These are phyloP conservation scores for Drosophila diplacantha DNA, from an alignment of 2,888 invertebrate genomes.

Conservation along the genomic window DNA sequence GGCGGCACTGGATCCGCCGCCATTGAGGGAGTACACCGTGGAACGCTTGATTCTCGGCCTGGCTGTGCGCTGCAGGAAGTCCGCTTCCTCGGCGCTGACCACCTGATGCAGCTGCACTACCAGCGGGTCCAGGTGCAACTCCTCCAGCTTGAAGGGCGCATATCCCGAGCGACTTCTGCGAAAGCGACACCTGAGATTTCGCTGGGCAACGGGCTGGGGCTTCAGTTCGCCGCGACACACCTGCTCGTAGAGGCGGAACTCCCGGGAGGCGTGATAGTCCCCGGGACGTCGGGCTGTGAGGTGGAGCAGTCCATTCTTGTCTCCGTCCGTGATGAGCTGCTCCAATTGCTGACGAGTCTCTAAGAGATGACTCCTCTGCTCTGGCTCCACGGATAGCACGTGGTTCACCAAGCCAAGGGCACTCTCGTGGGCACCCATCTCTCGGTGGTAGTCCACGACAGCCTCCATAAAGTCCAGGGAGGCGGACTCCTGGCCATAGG, in stretches of 20 bases:
- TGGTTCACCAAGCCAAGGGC: constrained; percentile 92
- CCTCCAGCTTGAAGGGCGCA: constrained; percentile 79
- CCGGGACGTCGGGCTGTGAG: constrained; percentile 40
- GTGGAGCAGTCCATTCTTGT: constrained; percentile 62
- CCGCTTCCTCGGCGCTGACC: constrained; percentile 79
- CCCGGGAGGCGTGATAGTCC: constrained; percentile 58
- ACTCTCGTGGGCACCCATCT: constrained; percentile 82
- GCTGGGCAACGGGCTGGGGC: constrained; percentile 36
- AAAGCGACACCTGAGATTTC: constrained; percentile 60
- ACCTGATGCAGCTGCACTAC: constrained; percentile 81
- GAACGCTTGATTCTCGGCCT: constrained; percentile 78
- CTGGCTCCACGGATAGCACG: constrained; percentile 85
- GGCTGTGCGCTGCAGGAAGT: constrained; percentile 79
- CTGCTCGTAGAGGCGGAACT: constrained; percentile 78
- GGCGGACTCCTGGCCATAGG: constrained; percentile 50
- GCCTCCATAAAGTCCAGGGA: constrained; percentile 71
- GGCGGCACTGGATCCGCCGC: constrained; percentile 85
- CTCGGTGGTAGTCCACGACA: constrained; percentile 65
- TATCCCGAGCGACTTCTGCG: constrained; percentile 25
- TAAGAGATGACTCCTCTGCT: constrained; percentile 86
- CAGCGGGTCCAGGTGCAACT: constrained; percentile 79
- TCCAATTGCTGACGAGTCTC: constrained; percentile 93
- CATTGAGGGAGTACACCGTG: constrained; percentile 85
- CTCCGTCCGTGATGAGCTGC: constrained; percentile 82
- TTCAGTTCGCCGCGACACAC: constrained; percentile 69